Percentiles rank a stretch among this genome's conserved stretches.
Evolutionary conservation across 2,888 invertebrate species (phyloP).

Genomic region (Arrhopalites spinosus): DNA sequence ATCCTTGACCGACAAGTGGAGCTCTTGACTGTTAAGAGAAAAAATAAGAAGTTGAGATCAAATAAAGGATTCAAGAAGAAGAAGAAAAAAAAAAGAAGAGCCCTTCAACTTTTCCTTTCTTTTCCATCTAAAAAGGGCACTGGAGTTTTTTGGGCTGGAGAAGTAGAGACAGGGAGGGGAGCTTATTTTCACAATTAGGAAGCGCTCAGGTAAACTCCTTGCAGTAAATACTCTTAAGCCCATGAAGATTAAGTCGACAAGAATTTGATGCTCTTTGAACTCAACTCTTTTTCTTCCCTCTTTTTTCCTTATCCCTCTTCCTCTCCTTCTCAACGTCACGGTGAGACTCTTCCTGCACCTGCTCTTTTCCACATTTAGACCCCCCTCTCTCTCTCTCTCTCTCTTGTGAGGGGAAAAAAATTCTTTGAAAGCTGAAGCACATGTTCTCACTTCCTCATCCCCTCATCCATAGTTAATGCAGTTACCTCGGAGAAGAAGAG

Average conservation of each 20-base stretch:
- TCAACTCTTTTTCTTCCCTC: not conserved
- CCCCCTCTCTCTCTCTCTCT: not conserved
- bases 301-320: not conserved
- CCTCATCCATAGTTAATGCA: conserved; percentile 29
- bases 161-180: not conserved
- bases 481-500: not conserved
- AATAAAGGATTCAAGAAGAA: not conserved
- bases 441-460: conserved; percentile 25
- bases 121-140: not conserved
- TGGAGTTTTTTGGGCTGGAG: not conserved
- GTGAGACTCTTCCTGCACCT: not conserved
- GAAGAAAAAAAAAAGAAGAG: not conserved
- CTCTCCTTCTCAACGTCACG: not conserved
- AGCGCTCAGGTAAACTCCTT: conserved; percentile 28
- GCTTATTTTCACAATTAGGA: conserved; percentile 26
- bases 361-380: not conserved
- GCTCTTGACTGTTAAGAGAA: too few species aligned
- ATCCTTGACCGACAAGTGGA: not conserved
- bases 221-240: conserved; percentile 25
- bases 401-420: too few species aligned
- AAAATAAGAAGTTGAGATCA: not conserved
- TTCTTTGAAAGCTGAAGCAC: conserved; percentile 16
- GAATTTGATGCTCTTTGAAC: conserved; percentile 26
- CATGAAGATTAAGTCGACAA: conserved; percentile 26
- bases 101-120: not conserved